phyloP scores from a whole-genome alignment of 2,797 vertebrate genomes.

The Cossypha heuglini region DNA sequence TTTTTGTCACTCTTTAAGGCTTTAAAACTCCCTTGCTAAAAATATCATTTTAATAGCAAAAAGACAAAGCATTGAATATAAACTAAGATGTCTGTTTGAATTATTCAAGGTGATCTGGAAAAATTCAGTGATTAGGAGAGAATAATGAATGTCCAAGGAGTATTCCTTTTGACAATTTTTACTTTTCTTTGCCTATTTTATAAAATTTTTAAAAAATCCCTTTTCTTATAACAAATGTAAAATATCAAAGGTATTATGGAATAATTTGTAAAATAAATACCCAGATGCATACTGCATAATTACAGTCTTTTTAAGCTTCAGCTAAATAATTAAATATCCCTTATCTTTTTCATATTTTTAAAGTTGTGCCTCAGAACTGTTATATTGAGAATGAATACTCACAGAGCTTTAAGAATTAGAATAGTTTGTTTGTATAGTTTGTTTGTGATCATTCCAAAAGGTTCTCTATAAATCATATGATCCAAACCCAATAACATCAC shows the following conservation, averaged over 20 bases:
- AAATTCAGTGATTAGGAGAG: constrained; percentile 2
- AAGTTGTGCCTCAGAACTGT: background rate
- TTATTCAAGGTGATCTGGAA: constrained; percentile 6
- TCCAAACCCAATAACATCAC: background rate
- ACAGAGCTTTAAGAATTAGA: background rate
- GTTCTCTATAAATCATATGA: background rate
- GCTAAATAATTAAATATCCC: background rate
- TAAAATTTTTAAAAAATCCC: background rate
- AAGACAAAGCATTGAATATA: background rate
- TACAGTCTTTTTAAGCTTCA: background rate
- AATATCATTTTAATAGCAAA: background rate
- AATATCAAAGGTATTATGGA: background rate
- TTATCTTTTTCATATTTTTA: background rate
- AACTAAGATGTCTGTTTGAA: background rate
- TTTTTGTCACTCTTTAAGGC: background rate
- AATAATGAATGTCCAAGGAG: background rate
- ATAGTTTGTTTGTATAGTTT: background rate
- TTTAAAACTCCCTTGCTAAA: constrained; percentile 10
- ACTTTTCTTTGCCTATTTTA: background rate
- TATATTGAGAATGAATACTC: background rate
- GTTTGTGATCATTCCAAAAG: background rate
- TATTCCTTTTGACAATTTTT: background rate
- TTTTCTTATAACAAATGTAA: background rate
- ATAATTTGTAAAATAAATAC: background rate
- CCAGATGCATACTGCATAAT: background rate